Conservation (phyloP, 2,888 invertebrate species). For the Bembecia ichneumoniformis region DNA sequence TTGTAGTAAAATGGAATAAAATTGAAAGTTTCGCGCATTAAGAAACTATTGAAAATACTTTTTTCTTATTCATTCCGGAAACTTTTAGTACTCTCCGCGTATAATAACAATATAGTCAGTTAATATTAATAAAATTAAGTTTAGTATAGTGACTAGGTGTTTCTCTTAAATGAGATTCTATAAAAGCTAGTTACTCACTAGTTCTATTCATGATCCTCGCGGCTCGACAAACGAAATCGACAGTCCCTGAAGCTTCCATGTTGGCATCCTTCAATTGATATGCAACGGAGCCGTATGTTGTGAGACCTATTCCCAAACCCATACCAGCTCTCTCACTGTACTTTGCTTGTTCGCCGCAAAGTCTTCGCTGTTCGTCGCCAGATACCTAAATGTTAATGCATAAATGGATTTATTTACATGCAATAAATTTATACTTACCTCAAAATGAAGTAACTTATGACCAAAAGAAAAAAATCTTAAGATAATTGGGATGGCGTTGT, state of each 20-base stretch:
- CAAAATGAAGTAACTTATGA: background rate
- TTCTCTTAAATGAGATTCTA: too few relatives aligned
- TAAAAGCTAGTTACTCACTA: conserved; percentile 51
- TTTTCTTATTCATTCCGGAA: too few relatives aligned
- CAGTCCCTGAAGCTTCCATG: conserved; percentile 80
- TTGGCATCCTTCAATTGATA: conserved; percentile 86
- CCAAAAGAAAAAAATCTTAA: too few relatives aligned
- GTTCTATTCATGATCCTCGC: conserved; percentile 82
- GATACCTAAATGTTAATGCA: conserved; percentile 72
- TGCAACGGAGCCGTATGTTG: conserved; percentile 83
- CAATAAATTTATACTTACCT: background rate
- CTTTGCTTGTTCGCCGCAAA: conserved; percentile 76
- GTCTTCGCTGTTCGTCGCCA: conserved; percentile 79
- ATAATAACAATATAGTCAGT: background rate
- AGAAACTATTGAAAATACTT: background rate
- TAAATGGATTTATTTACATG: too few relatives aligned
- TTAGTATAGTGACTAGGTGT: too few relatives aligned
- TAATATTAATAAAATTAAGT: too few relatives aligned
- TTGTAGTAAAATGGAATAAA: too few relatives aligned
- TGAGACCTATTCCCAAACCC: conserved; percentile 62
- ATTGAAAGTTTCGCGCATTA: too few relatives aligned
- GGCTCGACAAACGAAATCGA: conserved; percentile 81
- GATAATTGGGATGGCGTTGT: too few relatives aligned
- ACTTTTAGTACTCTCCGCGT: too few relatives aligned
- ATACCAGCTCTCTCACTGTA: conserved; percentile 63